Percentiles rank a stretch among this genome's conserved stretches.
These are phyloP conservation scores for Hemicrepidius hirtus DNA, from an alignment of 2,888 invertebrate species.

Conservation along the genomic window DNA sequence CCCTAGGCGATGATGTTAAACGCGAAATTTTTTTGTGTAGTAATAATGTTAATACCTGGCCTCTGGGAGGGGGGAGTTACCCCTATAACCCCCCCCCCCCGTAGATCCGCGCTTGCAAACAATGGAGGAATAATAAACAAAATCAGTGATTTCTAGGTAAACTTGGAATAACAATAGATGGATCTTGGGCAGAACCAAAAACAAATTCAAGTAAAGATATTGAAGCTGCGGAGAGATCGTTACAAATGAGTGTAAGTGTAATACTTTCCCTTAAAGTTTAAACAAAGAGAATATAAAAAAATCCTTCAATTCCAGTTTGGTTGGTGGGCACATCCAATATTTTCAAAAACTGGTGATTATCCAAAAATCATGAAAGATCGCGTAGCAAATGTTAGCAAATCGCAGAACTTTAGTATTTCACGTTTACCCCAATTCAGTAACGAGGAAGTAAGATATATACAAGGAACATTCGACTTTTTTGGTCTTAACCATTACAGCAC, in stretches of 20 bases:
- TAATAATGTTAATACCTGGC: too few relatives aligned
- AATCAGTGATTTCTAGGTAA: conserved; percentile 72
- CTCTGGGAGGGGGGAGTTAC: too few relatives aligned
- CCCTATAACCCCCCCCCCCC: too few relatives aligned
- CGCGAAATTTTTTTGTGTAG: too few relatives aligned
- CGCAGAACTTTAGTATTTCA: conserved; percentile 70
- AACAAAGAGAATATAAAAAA: neutral
- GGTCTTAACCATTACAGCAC: conserved; percentile 80
- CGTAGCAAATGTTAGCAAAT: conserved; percentile 69
- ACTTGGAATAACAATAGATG: conserved; percentile 76
- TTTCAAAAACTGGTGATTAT: conserved; percentile 72
- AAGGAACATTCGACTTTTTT: conserved; percentile 78
- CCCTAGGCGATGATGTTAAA: too few relatives aligned
- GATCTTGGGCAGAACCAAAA: conserved; percentile 75
- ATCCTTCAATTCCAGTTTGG: conserved; percentile 67
- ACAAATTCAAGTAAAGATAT: conserved; percentile 72
- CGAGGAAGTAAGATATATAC: conserved; percentile 70
- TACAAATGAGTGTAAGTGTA: conserved; percentile 74
- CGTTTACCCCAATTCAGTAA: conserved; percentile 71
- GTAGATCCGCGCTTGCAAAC: too few relatives aligned
- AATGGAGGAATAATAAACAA: too few relatives aligned
- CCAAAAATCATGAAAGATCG: conserved; percentile 72
- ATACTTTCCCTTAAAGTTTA: neutral
- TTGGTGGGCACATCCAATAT: conserved; percentile 73
- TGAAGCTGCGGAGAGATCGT: conserved; percentile 74